Percentiles rank a stretch among this genome's conserved stretches.
Conservation (phyloP, 2,113 vertebrate species). For the Glaucidium brasilianum region DNA sequence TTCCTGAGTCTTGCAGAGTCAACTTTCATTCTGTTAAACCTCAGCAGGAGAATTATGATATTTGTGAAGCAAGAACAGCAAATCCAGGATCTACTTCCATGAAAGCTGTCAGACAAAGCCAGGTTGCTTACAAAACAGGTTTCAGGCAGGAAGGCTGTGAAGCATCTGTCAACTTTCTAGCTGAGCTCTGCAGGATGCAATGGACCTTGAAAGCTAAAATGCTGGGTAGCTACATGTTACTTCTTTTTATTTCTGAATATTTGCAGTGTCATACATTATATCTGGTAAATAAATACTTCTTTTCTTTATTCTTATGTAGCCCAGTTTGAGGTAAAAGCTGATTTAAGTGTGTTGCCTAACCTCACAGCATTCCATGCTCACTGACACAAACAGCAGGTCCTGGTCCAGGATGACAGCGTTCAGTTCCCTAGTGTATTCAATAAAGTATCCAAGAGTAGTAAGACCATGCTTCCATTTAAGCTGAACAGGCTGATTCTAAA, state of each 20-base stretch:
- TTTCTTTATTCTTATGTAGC: background rate
- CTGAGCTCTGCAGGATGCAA: background rate
- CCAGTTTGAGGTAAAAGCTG: background rate
- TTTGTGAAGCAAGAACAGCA: background rate
- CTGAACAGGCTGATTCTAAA: background rate
- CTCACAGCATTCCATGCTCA: background rate
- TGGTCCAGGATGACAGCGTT: background rate
- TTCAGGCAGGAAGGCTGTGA: background rate
- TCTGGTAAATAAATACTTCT: background rate
- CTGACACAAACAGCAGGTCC: background rate
- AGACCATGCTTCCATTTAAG: background rate
- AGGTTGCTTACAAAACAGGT: background rate
- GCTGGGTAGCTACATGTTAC: background rate
- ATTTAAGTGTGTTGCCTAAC: background rate
- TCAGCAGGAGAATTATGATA: background rate
- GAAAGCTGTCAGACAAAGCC: background rate
- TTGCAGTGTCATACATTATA: background rate
- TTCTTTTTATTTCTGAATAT: background rate
- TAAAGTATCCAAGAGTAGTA: background rate
- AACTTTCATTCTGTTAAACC: slow-evolving; percentile 2
- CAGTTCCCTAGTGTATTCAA: background rate
- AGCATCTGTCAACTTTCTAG: background rate
- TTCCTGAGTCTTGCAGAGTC: background rate
- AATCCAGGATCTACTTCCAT: background rate
- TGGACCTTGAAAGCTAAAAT: background rate